Base-by-base conservation (phyloP, 2,797 vertebrate species). In the Hippoglossus hippoglossus region DNA sequence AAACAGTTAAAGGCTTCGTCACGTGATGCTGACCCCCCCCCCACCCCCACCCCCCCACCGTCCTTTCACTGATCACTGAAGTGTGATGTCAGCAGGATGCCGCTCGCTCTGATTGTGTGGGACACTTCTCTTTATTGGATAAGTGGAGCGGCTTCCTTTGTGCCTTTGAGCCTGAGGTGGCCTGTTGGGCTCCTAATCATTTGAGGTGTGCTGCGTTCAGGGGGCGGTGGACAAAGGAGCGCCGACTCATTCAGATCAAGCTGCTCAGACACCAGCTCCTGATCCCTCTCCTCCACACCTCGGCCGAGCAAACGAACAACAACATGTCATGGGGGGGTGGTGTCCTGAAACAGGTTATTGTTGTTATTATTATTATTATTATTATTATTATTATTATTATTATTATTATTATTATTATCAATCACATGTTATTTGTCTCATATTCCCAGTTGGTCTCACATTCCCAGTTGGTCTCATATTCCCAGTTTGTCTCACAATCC, bases 161-260 rank as follows among this genome's bases (percentile, higher is more conserved):
- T 93, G 89, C 90, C 88, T 91, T 89, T 91, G 91, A 92, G 90
- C 89, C 84, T 50, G 79, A 84, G 90, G 88, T 90, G 90, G 92
- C 92, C 92, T 75, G 91, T 93, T 54, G 89, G 91, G 91, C 86
- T 92, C 92, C 93, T 94, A 92, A 94, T 94, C 92, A 92, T 90
- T 82, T 69, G 89, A 93, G 92, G 83, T 87, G 87, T 73, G 78
- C 81, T 81, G 91, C 69, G 88, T 90, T 92, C 87, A 86, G 86
- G 86, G 91, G 90, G 64, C 75, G 47, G 70, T 22, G 81, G 87
- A 91, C 89, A 86, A 92, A 92, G 84, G 80, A 85, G 79, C 39
- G 65, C 83, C 68, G 64, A 68, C 65, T 81, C 90, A 91, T 92
- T 94, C 89, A 92, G 84, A 59, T 26, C 31, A 67, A 91, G 87